Evolutionary conservation across 2,113 vertebrate species (phyloP).

Genomic region (Piaya cayana): DNA sequence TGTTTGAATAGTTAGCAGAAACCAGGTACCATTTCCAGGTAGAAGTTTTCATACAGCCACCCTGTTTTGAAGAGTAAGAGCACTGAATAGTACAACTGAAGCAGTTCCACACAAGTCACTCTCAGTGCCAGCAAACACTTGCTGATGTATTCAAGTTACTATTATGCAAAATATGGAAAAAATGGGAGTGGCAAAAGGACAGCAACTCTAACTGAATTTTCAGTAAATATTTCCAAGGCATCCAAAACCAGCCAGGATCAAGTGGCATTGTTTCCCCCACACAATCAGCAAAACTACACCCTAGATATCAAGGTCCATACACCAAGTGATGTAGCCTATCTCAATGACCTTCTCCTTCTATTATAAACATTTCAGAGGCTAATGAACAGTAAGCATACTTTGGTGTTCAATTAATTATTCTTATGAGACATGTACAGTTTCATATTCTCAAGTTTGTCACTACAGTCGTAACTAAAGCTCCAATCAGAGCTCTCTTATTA

Average conservation of each 20-base stretch:
- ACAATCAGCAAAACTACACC: background rate
- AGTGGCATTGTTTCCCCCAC: background rate
- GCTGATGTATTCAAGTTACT: background rate
- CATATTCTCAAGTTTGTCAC: background rate
- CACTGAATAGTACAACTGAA: background rate
- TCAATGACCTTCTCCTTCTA: background rate
- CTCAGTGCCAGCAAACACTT: background rate
- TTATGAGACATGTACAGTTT: background rate
- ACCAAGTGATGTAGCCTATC: background rate
- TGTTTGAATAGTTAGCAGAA: background rate
- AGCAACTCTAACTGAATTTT: background rate
- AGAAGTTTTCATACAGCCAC: background rate
- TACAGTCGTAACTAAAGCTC: background rate
- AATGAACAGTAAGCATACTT: background rate
- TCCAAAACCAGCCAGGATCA: background rate
- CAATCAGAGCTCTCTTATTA: background rate
- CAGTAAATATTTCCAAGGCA: background rate
- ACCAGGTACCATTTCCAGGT: background rate
- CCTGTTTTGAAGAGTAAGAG: background rate
- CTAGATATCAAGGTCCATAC: background rate
- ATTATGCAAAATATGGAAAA: background rate
- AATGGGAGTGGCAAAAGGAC: background rate
- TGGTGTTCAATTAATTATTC: background rate
- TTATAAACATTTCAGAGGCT: background rate
- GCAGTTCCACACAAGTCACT: background rate